Evolutionary conservation across 2,113 vertebrate genomes (phyloP).

Genomic region (Actenoides hombroni): DNA sequence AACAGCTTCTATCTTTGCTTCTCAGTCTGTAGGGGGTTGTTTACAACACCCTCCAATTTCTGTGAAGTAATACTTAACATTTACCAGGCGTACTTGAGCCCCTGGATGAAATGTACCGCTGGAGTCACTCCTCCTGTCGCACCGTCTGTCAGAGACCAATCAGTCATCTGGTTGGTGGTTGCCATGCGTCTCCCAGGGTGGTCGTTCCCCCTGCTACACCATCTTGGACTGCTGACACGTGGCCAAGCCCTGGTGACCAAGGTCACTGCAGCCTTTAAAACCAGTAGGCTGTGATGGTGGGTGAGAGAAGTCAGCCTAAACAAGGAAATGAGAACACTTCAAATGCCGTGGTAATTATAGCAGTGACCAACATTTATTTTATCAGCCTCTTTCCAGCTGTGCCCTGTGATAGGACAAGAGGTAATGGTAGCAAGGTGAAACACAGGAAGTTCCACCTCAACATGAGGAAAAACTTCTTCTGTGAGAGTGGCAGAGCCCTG

Average conservation of each 20-base stretch:
- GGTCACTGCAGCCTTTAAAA: not conserved
- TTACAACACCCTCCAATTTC: not conserved
- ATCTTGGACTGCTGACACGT: not conserved
- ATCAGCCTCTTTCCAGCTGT: too few relatives aligned
- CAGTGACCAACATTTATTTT: not conserved
- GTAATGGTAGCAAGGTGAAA: too few relatives aligned
- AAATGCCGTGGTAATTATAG: fast-evolving
- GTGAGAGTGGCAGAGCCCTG: too few relatives aligned
- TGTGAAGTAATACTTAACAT: not conserved
- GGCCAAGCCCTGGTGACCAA: fast-evolving
- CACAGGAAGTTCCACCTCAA: too few relatives aligned
- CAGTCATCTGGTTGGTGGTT: not conserved
- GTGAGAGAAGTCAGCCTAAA: not conserved
- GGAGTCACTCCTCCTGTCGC: not conserved
- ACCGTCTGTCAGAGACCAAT: not conserved
- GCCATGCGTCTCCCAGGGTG: not conserved
- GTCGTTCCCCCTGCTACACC: not conserved
- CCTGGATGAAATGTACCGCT: not conserved
- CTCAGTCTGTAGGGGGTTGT: not conserved
- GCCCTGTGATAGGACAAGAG: too few relatives aligned
- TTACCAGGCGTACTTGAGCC: not conserved
- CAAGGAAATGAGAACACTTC: not conserved
- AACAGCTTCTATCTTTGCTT: not conserved
- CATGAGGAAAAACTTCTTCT: too few relatives aligned
- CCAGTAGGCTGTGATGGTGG: too few relatives aligned